Percentiles rank a stretch among this genome's conserved stretches.
These are phyloP conservation scores for Ageneiosus marmoratus DNA, from an alignment of 2,113 vertebrate species.

Conservation along the genomic window DNA sequence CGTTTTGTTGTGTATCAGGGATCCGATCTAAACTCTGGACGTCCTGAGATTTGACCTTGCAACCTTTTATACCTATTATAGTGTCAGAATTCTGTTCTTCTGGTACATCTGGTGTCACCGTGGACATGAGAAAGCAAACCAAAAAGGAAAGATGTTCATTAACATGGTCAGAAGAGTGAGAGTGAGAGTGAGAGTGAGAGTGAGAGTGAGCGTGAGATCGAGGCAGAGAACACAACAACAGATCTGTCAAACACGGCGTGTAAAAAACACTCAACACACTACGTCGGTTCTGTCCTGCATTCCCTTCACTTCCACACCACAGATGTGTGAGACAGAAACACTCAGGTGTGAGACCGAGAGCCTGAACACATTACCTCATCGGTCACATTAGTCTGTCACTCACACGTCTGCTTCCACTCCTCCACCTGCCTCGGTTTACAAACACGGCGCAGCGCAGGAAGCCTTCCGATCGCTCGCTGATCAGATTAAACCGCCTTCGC, in stretches of 20 bases:
- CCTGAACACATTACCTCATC: constrained; percentile 26
- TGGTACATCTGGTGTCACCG: neutral
- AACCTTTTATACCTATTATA: no score
- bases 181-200: no score
- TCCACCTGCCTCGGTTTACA: constrained; percentile 29
- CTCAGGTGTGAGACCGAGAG: neutral
- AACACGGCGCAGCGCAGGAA: constrained; percentile 34
- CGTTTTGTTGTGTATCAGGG: no score
- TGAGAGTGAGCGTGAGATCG: no score
- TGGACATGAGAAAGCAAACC: neutral
- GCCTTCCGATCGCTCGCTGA: constrained; percentile 37
- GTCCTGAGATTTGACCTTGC: neutral
- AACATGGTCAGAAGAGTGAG: no score
- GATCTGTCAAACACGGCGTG: no score
- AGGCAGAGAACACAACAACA: no score
- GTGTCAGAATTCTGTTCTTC: no score
- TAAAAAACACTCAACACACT: no score
- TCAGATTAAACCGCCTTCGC: constrained; percentile 42
- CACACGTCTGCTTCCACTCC: neutral
- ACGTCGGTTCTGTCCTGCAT: no score
- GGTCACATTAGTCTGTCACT: constrained; percentile 32
- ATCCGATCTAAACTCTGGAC: neutral
- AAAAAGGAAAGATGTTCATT: neutral
- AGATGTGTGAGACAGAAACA: neutral
- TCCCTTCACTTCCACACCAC: no score